These are phyloP conservation scores for Eira barbara DNA, from an alignment of 2,113 vertebrate species.

Conservation along the genomic window DNA sequence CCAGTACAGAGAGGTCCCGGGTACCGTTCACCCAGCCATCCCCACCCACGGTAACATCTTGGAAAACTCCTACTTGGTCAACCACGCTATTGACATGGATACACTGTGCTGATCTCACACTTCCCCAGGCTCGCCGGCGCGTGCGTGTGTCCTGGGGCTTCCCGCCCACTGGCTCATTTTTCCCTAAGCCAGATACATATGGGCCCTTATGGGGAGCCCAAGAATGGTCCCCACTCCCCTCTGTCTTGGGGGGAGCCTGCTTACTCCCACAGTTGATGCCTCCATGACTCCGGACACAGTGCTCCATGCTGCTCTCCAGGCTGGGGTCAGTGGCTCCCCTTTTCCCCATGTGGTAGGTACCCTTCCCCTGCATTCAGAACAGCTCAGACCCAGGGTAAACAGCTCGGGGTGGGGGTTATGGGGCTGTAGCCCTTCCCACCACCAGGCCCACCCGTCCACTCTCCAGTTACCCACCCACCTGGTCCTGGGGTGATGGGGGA, in stretches of 20 bases:
- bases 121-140: neutral
- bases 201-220: neutral
- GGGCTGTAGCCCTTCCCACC: neutral
- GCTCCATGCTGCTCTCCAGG: fast-evolving
- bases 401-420: too few species aligned
- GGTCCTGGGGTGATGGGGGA: neutral
- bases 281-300: neutral
- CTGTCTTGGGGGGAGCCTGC: neutral
- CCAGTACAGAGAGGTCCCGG: neutral
- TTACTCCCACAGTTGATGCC: neutral
- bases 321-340: neutral
- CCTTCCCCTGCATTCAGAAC: neutral
- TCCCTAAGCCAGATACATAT: neutral
- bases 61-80: neutral
- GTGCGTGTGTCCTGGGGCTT: neutral
- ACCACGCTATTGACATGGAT: neutral
- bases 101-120: neutral
- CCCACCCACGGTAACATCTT: neutral
- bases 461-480: fast-evolving
- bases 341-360: fast-evolving
- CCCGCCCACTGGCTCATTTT: neutral
- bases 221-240: neutral
- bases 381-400: neutral
- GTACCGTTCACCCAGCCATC: neutral
- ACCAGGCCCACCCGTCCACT: fast-evolving